Evolutionary conservation across 2,797 vertebrate genomes (phyloP).

Genomic region (Girardinus metallicus): DNA sequence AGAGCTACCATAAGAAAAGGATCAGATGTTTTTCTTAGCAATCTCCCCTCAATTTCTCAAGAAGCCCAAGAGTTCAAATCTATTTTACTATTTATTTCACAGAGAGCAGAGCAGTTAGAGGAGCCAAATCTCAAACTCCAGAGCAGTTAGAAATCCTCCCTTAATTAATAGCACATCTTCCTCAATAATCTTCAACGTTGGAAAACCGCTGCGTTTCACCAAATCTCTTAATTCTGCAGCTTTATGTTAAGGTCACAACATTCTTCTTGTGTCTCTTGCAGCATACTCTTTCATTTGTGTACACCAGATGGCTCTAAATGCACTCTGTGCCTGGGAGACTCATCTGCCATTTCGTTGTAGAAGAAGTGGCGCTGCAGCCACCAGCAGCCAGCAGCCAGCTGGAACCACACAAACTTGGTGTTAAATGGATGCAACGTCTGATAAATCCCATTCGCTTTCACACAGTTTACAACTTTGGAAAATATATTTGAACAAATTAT

Average conservation of each 20-base stretch:
- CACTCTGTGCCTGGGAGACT: neutral
- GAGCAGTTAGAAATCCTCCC: neutral
- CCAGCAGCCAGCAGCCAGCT: constrained; percentile 7
- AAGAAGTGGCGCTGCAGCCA: neutral
- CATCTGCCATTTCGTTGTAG: neutral
- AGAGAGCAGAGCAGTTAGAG: neutral
- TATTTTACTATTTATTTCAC: neutral
- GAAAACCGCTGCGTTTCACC: neutral
- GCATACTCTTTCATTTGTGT: neutral
- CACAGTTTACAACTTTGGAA: neutral
- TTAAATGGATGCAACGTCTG: constrained; percentile 1
- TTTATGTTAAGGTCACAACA: neutral
- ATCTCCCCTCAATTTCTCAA: neutral
- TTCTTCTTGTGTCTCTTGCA: neutral
- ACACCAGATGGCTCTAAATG: neutral
- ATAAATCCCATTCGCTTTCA: neutral
- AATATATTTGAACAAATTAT: neutral
- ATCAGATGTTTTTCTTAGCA: neutral
- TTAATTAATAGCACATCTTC: neutral
- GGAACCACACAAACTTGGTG: neutral
- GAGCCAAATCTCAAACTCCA: neutral
- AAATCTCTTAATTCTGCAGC: constrained; percentile 1
- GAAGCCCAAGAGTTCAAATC: neutral
- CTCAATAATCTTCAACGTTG: neutral
- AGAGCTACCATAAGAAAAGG: neutral